Evolutionary conservation across 1,140 invertebrate species (phyloP).

Genomic region (Ceratitis capitata): DNA sequence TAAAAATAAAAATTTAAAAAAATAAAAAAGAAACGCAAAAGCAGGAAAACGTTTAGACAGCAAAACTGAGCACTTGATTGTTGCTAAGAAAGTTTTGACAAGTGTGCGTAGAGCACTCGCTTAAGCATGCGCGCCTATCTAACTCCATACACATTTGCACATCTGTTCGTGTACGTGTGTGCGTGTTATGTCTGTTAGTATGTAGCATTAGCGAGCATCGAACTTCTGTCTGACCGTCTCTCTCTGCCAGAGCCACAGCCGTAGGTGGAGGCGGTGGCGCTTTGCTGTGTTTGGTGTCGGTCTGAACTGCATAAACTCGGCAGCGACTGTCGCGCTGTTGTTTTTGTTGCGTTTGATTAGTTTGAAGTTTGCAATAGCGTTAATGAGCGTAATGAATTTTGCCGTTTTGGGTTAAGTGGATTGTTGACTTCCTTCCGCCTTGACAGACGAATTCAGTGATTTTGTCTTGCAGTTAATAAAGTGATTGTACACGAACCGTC

Average conservation of each 20-base stretch:
- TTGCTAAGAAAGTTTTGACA: neutral
- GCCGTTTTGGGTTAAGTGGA: conserved; percentile 39
- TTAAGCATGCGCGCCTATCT: neutral
- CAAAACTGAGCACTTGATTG: neutral
- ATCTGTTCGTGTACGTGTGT: no score
- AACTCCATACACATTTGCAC: no score
- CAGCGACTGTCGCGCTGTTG: neutral
- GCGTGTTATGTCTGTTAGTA: no score
- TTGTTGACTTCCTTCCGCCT: conserved; percentile 39
- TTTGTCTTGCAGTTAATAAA: conserved; percentile 8
- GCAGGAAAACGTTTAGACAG: neutral
- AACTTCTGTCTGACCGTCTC: neutral
- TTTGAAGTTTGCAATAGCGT: conserved; percentile 33
- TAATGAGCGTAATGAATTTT: conserved; percentile 39
- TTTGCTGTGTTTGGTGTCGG: neutral
- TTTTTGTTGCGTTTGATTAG: conserved; percentile 24
- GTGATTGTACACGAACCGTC: neutral
- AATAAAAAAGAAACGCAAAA: no score
- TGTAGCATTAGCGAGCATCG: neutral
- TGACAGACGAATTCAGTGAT: conserved; percentile 30
- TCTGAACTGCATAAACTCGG: neutral
- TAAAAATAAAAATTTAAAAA: no score
- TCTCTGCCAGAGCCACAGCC: neutral
- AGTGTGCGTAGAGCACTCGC: neutral
- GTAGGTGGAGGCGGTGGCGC: neutral